Evolutionary conservation across 2,113 vertebrate species (phyloP), one percentile per base, ranked within the genome.

Genomic region (Speoplatyrhinus poulsoni): DNA sequence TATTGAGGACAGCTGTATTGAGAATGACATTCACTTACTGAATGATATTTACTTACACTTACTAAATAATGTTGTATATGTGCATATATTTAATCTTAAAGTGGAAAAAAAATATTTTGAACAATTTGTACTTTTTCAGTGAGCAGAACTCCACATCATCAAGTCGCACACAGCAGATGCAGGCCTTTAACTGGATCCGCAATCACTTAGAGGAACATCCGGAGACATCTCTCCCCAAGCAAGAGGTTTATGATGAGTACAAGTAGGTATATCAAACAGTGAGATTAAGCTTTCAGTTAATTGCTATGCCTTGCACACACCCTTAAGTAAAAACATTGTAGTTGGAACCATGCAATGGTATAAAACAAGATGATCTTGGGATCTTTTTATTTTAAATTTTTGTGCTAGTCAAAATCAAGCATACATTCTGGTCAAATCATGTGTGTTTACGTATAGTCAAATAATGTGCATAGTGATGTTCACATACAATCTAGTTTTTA

Each of bases 211-310:
- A 99, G 80, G 98, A 99, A 89, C 96, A 99, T 76, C 95, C 96
- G 0, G 98, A 99, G 90, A 99, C 97, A 1, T 99, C 98, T 61
- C 95, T 99, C n/a, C 98, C 98, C 81, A 99, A 99, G 82, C 96
- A 99, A 90, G 98, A 99, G 80, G 98, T 99, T 70, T 99, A 98
- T 56, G 97, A 99, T 79, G 98, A 99, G 76, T 99, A 99, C 92
- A 99, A 99, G 98, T 99, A 90, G 86, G 96, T 93, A 16, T 32
- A 16, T 32, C n/a, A 66, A 53, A 70, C 15, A 17, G 48, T 46
- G 50, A 36, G 36, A 41, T 41, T 5, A 41, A 41, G 36, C 36
- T 41, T 41, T 41, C 7, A 41, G 36, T 6, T 6, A 41, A 41
- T 16, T 17, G 16, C 17, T 19, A 56, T 6, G 9, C 16, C 16